Evolutionary conservation across 2,797 vertebrate genomes (phyloP), one percentile per base, ranked within the genome.

Genomic region (Astyanax mexicanus): DNA sequence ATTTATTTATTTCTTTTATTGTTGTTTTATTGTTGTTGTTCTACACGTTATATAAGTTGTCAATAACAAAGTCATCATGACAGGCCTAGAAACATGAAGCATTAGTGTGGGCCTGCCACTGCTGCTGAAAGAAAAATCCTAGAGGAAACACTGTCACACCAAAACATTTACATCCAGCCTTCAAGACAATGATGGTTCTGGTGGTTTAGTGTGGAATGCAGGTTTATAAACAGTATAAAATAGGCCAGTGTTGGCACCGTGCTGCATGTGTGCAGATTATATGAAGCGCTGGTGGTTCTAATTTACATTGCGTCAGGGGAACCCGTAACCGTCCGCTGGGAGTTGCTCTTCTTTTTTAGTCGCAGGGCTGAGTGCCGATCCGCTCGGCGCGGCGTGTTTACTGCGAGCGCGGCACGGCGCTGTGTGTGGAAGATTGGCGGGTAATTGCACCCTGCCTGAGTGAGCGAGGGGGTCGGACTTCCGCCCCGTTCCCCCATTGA

Each of bases 121-220:
- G n/a, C n/a, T n/a, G n/a, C n/a, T n/a, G n/a, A n/a, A n/a, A n/a
- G n/a, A n/a, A n/a, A n/a, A n/a, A n/a, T n/a, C n/a, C n/a, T n/a
- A n/a, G n/a, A n/a, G n/a, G n/a, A 82, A 82, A 80, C 70, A 80
- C 79, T 79, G n/a, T n/a, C 35, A 78, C 67, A 37, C 47, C 0
- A 52, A 64, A 69, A 62, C 66, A 35, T 65, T 72, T 70, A 49
- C 27, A 60, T 65, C 51, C 73, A 51, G 42, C 47, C 52, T 70
- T 35, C 42, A 37, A 71, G 52, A 45, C 25, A 67, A 54, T 70
- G 23, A 74, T 54, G 61, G 69, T 17, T 60, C 4, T 19, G 23
- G 12, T 32, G 12, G 58, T 69, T 72, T 23, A 3, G 3, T 9
- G 10, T 23, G 55, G 25, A 55, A 55, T 1, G 12, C 27, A 58